Conservation (phyloP, 2,113 vertebrate genomes). For the Chaetodon auriga region DNA sequence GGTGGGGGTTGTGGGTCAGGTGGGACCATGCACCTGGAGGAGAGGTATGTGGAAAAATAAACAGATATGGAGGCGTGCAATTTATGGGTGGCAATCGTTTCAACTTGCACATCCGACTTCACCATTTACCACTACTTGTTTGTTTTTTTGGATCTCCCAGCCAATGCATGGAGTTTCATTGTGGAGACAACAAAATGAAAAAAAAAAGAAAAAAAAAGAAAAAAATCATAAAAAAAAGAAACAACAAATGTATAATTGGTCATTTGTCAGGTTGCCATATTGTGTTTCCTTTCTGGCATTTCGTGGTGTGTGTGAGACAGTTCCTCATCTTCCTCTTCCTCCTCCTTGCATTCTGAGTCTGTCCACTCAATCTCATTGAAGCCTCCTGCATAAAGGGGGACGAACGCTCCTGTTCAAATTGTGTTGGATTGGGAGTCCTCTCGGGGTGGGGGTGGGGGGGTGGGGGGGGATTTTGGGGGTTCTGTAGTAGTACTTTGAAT, state of each 20-base stretch:
- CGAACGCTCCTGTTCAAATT: slow-evolving; percentile 61
- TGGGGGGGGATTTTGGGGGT: slow-evolving; percentile 14
- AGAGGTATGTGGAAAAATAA: slow-evolving; percentile 29
- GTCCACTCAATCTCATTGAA: slow-evolving; percentile 74
- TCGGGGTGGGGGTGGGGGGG: slow-evolving; percentile 34
- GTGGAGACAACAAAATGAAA: slow-evolving; percentile 73
- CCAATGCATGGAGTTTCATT: slow-evolving; percentile 82
- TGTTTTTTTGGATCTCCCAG: slow-evolving; percentile 71
- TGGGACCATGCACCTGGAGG: slow-evolving; percentile 34
- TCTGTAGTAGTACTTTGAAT: slow-evolving; percentile 78
- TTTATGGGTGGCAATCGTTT: slow-evolving; percentile 53
- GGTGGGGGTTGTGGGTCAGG: neutral
- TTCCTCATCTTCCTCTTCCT: slow-evolving; percentile 71
- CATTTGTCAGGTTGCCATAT: slow-evolving; percentile 77
- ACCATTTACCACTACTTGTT: slow-evolving; percentile 49
- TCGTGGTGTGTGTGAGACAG: slow-evolving; percentile 72
- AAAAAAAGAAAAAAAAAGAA: slow-evolving; percentile 51
- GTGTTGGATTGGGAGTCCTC: slow-evolving; percentile 66
- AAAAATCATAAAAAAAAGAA: slow-evolving; percentile 59
- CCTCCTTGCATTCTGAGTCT: slow-evolving; percentile 71
- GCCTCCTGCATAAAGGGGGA: slow-evolving; percentile 64
- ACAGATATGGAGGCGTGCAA: slow-evolving; percentile 50
- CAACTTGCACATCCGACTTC: slow-evolving; percentile 42
- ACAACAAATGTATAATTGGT: slow-evolving; percentile 78
- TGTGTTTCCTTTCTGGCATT: slow-evolving; percentile 72